A percentile compares a stretch with the other conserved stretches of the same genome.
These are phyloP conservation scores for Drosophila suboccidentalis DNA, from an alignment of 2,888 invertebrate genomes.

Conservation along the genomic window DNA sequence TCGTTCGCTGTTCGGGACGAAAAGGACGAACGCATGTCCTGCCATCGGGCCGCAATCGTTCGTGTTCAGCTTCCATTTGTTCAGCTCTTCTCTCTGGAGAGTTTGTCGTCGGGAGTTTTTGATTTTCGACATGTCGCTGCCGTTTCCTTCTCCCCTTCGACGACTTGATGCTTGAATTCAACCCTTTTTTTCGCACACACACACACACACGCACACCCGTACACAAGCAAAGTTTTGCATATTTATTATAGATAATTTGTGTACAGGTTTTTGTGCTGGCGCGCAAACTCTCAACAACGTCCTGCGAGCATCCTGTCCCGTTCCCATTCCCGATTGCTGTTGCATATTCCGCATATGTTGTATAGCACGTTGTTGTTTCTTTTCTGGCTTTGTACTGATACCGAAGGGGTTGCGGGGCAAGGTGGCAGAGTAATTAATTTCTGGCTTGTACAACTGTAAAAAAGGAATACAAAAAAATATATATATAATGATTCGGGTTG, in stretches of 20 bases:
- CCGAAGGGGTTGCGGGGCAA: conserved; percentile 17
- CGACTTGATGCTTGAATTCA: conserved; percentile 55
- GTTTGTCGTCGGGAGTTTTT: conserved; percentile 71
- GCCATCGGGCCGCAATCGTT: conserved; percentile 48
- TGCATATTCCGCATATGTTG: conserved; percentile 67
- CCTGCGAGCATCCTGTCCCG: conserved; percentile 64
- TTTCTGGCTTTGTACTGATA: conserved; percentile 20
- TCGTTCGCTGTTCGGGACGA: conserved; percentile 28
- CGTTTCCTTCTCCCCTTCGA: conserved; percentile 23
- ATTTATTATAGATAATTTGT: conserved; percentile 82
- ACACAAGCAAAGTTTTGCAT: conserved; percentile 74
- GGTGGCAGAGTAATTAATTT: conserved; percentile 69
- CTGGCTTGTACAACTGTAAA: conserved; percentile 50
- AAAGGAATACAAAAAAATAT: conserved; percentile 14
- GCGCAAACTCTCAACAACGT: conserved; percentile 79
- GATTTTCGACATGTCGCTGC: conserved; percentile 78
- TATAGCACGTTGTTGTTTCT: conserved; percentile 27
- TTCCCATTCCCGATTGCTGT: conserved; percentile 40
- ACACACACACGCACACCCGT: conserved; percentile 10
- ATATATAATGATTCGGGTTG: conserved; percentile 39
- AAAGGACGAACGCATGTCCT: conserved; percentile 43
- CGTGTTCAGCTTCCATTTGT: conserved; percentile 69
- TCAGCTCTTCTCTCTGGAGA: conserved; percentile 69
- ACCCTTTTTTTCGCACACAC: conserved; percentile 51
- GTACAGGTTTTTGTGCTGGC: conserved; percentile 81